Percentiles rank a stretch among this genome's conserved stretches.
phyloP scores from a whole-genome alignment of 2,888 invertebrate species.

The Prostheceraeus crozeri region DNA sequence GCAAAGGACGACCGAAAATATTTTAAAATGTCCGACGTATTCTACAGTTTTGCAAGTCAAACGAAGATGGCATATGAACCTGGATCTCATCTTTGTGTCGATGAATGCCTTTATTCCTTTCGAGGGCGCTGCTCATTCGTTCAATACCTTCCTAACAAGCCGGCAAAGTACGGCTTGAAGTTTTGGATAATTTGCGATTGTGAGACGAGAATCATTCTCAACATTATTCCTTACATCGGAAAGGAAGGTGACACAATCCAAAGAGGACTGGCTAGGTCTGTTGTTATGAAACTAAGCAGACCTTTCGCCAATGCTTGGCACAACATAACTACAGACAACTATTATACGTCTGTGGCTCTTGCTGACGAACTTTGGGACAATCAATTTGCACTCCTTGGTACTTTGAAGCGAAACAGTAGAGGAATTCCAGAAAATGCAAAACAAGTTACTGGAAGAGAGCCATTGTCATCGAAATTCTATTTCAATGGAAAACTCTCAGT shows the following conservation, averaged over 20 bases:
- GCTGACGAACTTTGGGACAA: background rate
- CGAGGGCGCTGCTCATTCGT: slow-evolving; percentile 7
- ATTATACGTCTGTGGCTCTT: slow-evolving; percentile 23
- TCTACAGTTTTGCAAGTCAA: slow-evolving; percentile 11
- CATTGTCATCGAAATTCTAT: slow-evolving; percentile 6
- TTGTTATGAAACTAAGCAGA: slow-evolving; percentile 1
- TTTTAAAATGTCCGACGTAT: background rate
- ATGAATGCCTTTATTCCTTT: slow-evolving; percentile 22
- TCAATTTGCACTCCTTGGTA: slow-evolving; percentile 9
- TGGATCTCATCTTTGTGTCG: slow-evolving; percentile 5
- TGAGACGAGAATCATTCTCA: slow-evolving; percentile 21
- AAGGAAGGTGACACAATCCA: slow-evolving; percentile 4
- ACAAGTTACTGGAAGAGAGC: slow-evolving; percentile 9
- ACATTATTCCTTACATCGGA: slow-evolving; percentile 21
- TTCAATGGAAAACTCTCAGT: slow-evolving; percentile 20
- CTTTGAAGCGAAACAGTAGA: slow-evolving; percentile 13
- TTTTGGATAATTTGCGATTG: slow-evolving; percentile 13
- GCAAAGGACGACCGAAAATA: slow-evolving; percentile 4
- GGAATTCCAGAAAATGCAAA: slow-evolving; percentile 21
- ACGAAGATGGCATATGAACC: background rate
- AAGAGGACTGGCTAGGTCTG: slow-evolving; percentile 16
- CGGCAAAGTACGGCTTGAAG: slow-evolving; percentile 8
- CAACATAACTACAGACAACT: slow-evolving; percentile 20
- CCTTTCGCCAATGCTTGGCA: slow-evolving; percentile 7
- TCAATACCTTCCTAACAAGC: slow-evolving; percentile 5